These are phyloP conservation scores for Pardosa pseudoannulata DNA, from an alignment of 2,888 invertebrate species.

Conservation along the genomic window DNA sequence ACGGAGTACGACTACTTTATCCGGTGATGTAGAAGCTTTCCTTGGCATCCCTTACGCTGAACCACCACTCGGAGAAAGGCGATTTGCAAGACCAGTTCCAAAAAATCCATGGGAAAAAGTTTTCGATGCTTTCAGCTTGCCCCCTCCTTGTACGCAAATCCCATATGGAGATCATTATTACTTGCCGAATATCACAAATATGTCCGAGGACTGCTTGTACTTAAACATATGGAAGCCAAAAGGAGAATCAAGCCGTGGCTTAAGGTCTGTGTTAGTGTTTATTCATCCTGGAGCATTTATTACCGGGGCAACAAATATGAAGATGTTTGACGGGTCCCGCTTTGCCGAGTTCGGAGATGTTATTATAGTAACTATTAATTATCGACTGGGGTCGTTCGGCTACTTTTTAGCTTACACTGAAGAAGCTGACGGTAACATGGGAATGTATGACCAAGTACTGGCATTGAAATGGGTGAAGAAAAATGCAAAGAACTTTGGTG, in stretches of 20 bases:
- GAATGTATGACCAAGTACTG: slow-evolving; percentile 21
- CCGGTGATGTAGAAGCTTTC: slow-evolving; percentile 73
- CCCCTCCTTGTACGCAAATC: slow-evolving; percentile 27
- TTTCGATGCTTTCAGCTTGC: background rate
- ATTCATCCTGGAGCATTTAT: slow-evolving; percentile 47
- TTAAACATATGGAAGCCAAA: slow-evolving; percentile 68
- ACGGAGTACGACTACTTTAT: slow-evolving; percentile 8
- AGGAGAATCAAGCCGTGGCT: background rate
- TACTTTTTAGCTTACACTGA: background rate
- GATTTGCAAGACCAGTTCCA: slow-evolving; percentile 52
- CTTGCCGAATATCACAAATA: slow-evolving; percentile 1
- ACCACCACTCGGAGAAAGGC: slow-evolving; percentile 77
- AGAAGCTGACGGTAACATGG: slow-evolving; percentile 6
- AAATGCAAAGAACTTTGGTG: slow-evolving; percentile 11
- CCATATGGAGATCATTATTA: background rate
- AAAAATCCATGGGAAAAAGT: slow-evolving; percentile 29
- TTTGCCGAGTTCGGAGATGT: slow-evolving; percentile 18
- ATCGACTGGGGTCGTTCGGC: background rate
- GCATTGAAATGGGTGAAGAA: slow-evolving; percentile 23
- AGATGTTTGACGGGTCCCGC: slow-evolving; percentile 23
- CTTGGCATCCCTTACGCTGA: slow-evolving; percentile 79
- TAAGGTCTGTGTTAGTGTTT: slow-evolving; percentile 40
- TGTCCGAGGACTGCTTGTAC: slow-evolving; percentile 67
- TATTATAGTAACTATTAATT: background rate
- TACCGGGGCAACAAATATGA: slow-evolving; percentile 1